A percentile compares a stretch with the other conserved stretches of the same genome.
phyloP scores from a whole-genome alignment of 2,888 invertebrate genomes.

The Rotaria macrura region DNA sequence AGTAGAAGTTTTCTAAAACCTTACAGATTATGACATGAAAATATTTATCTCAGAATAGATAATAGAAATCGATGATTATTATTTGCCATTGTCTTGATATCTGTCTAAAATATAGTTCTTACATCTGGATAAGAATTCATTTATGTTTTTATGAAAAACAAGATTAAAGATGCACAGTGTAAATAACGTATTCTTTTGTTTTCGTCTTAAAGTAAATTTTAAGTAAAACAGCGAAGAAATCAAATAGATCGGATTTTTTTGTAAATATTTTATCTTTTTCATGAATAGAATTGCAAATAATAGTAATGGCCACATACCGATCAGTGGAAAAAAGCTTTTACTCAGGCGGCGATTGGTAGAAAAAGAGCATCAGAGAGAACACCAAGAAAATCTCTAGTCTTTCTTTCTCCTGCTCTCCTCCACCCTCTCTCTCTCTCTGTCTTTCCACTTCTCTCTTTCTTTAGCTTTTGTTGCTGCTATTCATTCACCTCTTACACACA shows the following conservation, averaged over 20 bases:
- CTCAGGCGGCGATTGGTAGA: not conserved
- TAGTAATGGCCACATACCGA: not conserved
- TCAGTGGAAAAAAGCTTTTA: not conserved
- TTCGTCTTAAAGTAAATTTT: too few species aligned
- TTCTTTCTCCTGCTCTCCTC: not conserved
- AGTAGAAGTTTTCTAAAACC: too few species aligned
- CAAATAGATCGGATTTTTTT: not conserved
- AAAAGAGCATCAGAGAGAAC: not conserved
- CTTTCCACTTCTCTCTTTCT: not conserved
- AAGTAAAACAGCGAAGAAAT: too few species aligned
- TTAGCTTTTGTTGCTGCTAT: not conserved
- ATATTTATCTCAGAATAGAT: not conserved
- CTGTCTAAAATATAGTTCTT: not conserved
- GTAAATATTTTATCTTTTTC: not conserved
- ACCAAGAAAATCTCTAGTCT: not conserved
- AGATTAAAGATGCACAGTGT: too few species aligned
- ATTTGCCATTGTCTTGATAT: not conserved
- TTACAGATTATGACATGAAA: too few species aligned
- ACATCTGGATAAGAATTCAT: not conserved
- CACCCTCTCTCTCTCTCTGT: not conserved
- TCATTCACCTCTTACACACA: not conserved
- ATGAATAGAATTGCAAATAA: not conserved
- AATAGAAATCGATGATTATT: not conserved
- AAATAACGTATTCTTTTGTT: too few species aligned
- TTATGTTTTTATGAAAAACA: not conserved